A percentile compares a stretch with the other conserved stretches of the same genome.
Evolutionary conservation across 30 jellyfish, hydroid and myxozoan species (phyloP).

Genomic region (Hydra vulgaris): DNA sequence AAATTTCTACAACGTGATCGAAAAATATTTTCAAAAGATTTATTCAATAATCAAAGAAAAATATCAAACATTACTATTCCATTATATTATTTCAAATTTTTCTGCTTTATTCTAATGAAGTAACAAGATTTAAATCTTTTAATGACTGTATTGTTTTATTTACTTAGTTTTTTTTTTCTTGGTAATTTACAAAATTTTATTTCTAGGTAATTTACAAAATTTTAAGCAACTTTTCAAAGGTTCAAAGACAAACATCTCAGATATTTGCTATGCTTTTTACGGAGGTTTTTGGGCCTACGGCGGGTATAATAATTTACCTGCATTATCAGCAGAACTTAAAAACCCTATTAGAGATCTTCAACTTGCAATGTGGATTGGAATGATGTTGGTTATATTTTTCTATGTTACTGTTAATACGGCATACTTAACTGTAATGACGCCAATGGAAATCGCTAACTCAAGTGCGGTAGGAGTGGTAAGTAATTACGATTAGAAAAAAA

Average conservation of each 20-base stretch:
- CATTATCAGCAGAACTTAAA: neutral
- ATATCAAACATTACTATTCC: no score
- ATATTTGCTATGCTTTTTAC: conserved; percentile 6
- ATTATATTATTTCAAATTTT: no score
- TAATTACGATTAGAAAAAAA: no score
- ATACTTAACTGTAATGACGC: neutral
- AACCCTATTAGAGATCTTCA: neutral
- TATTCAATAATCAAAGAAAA: no score
- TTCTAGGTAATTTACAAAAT: no score
- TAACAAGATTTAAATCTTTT: no score
- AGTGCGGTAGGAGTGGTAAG: conserved; percentile 1
- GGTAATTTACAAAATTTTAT: no score
- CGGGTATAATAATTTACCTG: neutral
- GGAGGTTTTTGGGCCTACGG: neutral
- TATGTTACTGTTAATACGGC: neutral
- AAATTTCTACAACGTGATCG: no score
- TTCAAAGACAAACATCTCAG: neutral
- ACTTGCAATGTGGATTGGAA: neutral
- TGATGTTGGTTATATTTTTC: neutral
- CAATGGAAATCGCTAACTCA: neutral
- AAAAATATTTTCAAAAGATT: no score
- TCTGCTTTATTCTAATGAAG: no score
- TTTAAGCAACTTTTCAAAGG: neutral
- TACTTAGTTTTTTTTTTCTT: no score
- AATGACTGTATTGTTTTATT: no score